These are phyloP conservation scores for Drosophila leonis DNA, from an alignment of 2,888 invertebrate species.

Conservation along the genomic window DNA sequence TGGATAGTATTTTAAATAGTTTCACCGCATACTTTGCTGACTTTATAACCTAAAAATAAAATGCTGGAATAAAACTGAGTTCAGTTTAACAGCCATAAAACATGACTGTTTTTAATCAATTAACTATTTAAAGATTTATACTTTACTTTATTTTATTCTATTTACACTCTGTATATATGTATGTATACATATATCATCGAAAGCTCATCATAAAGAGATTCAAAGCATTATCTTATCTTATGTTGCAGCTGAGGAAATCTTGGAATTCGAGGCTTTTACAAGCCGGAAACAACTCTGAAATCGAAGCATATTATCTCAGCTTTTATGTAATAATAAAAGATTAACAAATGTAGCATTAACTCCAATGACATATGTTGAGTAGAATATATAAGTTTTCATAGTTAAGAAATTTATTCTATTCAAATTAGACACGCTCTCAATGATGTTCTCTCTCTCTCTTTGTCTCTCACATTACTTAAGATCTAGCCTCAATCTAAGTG, in stretches of 20 bases:
- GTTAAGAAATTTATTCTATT: not conserved
- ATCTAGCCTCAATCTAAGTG: conserved; percentile 4
- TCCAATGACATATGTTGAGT: not conserved
- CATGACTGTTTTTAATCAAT: not conserved
- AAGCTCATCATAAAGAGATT: too few relatives aligned
- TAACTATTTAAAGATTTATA: not conserved
- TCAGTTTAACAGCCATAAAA: not conserved
- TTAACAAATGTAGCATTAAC: not conserved
- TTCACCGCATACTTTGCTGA: not conserved
- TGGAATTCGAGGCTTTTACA: not conserved
- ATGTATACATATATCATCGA: too few relatives aligned
- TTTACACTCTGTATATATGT: not conserved
- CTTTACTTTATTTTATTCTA: not conserved
- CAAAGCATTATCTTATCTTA: not conserved
- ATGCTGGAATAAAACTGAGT: not conserved
- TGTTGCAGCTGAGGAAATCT: not conserved
- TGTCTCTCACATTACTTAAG: not conserved
- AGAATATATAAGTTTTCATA: not conserved
- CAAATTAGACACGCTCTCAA: conserved; percentile 9
- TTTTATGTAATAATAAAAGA: not conserved
- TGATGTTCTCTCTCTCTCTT: not conserved
- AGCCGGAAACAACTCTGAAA: not conserved
- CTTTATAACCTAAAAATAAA: not conserved
- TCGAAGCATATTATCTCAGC: not conserved
- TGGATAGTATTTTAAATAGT: not conserved